Base-by-base conservation (phyloP, 2,888 invertebrate species). In the Cerastis leucographa region DNA sequence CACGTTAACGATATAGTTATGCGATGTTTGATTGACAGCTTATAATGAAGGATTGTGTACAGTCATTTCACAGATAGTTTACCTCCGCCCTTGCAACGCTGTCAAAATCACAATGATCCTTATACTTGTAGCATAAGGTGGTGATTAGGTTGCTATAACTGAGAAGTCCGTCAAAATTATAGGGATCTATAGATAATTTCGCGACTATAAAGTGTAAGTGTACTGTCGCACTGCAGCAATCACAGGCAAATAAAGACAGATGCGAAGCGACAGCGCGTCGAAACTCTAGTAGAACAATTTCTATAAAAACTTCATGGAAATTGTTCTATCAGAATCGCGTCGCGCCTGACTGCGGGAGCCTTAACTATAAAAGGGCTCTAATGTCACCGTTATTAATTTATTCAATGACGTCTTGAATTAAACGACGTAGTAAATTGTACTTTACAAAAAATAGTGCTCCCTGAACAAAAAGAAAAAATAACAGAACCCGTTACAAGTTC, bases 21-120 rank as follows among this genome's bases (percentile, higher is more conserved):
- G 17, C 8, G 2, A 35, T 71, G 11, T 61, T 49, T 74, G 22
- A 61, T 71, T 74, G 40, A 25, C 42, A 66, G 51, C 40, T 70
- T 44, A 42, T 66, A 42, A 25, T 67, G 42, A 22, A 42, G 29
- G 51, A 68, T 46, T 70, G 44, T 29, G 49, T 65, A 25, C 6
- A 29, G n/a, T n/a, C 17, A 4, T 35, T 6, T 35, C 9, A 14
- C 22, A 25, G 65, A 17, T 44, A 25, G 22, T 42, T 17, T 65
- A 44, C 49, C 22, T 51, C 14, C 35, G 11, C 62, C 12, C 62
- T 7, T n/a, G 14, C 7, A 12, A 12, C 12, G 12, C 12, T 40
- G 6, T 7, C 62, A 22, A 62, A 62, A 40, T 12, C 22, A 14
- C 5, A 62, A 19, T 40, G n/a, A 42, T 42, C 2, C 5, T 64